Base-by-base conservation (phyloP, 2,113 vertebrate genomes). In the Scytalopus superciliaris region DNA sequence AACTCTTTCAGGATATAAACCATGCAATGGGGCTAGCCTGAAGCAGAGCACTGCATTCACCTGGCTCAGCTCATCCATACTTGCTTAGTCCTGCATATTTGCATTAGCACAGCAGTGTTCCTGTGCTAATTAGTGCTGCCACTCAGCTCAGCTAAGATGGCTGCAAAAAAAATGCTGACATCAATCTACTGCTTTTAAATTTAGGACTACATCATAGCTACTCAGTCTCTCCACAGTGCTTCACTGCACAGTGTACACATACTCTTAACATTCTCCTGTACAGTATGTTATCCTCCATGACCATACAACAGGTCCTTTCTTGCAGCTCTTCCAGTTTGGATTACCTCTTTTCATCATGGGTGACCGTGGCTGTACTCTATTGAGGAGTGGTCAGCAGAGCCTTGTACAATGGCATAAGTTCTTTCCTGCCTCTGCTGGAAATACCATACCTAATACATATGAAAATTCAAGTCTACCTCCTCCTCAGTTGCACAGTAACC, bases 91-190 rank as follows among this genome's bases (percentile, higher is more conserved):
- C 70, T 70, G 86, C 45, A 45, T 2, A 84, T 78, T 63, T 74
- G 13, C 56, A n/a, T 75, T 7, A 90, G 56, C 35, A 12, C 35
- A 60, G 55, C 42, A 53, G 37, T 13, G 28, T 11, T 70, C 37
- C 86, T 47, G 14, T 31, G 66, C 52, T 90, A 88, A 90, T 92
- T 90, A 94, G 42, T 16, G 37, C 66, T 85, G 75, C 56, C 75
- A 55, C 70, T 88, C 92, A 85, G 69, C 69, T 44, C 60, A 70
- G 69, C 40, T 37, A 56, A 60, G 3, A 3, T 64, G 74, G 62
- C 70, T 90, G 47, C 79, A 53, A 11, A 44, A 49, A 75, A 67
- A 80, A 31, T 59, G 83, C 89, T 95, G 92, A 88, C 70, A 67
- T 11, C 19, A 23, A 5, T 24, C 37, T 31, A 23, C 37, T 67